phyloP scores from a whole-genome alignment of 23 tunicate species.

The Phallusia fumigata region DNA sequence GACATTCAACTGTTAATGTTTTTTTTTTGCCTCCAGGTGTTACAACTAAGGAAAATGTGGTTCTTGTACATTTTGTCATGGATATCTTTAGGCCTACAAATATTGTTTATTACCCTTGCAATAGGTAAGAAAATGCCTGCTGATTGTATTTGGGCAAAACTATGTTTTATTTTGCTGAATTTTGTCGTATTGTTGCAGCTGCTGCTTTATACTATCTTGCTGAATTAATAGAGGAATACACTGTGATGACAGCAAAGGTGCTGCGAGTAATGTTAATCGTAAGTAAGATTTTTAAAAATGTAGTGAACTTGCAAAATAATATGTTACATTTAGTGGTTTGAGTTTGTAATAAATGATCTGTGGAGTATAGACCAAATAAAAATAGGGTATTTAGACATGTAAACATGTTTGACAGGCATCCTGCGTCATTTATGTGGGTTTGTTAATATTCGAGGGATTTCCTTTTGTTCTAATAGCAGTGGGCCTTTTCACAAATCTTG shows the following conservation, averaged over 20 bases:
- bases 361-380: no score
- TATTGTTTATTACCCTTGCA: constrained; percentile 68
- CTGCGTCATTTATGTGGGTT: constrained; percentile 65
- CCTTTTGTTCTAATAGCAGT: constrained; percentile 73
- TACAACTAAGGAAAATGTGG: constrained; percentile 85
- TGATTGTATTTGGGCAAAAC: neutral
- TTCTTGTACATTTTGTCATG: constrained; percentile 81
- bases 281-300: no score
- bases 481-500: constrained; percentile 86
- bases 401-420: constrained; percentile 42
- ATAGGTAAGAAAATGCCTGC: constrained; percentile 64
- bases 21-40: neutral
- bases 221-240: constrained; percentile 94
- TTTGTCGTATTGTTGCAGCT: no score
- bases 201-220: constrained; percentile 97
- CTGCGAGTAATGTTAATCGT: constrained; percentile 60
- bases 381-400: no score
- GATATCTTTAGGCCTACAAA: constrained; percentile 72
- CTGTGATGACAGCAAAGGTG: constrained; percentile 72
- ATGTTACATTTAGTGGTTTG: neutral
- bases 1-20: neutral
- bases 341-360: no score
- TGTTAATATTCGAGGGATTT: constrained; percentile 94
- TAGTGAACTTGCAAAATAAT: neutral
- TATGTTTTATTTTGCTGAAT: no score